These are phyloP conservation scores for Zaprionus tsacasi DNA, from an alignment of 1,140 invertebrate genomes.

Conservation along the genomic window DNA sequence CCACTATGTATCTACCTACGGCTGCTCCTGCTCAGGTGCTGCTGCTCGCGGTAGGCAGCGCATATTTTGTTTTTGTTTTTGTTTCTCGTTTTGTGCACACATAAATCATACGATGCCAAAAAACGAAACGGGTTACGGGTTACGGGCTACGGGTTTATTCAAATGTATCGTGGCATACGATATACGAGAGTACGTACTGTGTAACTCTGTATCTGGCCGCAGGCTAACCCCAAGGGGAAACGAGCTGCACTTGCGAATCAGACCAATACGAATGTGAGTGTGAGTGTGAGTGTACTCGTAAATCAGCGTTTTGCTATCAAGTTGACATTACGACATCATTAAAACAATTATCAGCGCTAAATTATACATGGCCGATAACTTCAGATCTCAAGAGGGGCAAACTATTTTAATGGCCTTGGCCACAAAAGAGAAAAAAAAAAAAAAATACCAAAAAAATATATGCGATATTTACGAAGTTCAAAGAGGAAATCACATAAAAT, in stretches of 20 bases:
- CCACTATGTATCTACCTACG: neutral
- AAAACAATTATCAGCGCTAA: constrained; percentile 76
- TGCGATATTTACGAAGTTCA: constrained; percentile 51
- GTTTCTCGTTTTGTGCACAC: constrained; percentile 40
- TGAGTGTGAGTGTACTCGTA: constrained; percentile 41
- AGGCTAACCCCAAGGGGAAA: neutral
- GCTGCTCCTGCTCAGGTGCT: constrained; percentile 54
- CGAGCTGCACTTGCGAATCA: constrained; percentile 30
- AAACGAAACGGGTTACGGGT: constrained; percentile 68
- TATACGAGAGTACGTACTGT: constrained; percentile 14
- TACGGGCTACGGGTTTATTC: constrained; percentile 48
- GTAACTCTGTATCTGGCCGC: constrained; percentile 44
- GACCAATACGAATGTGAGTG: constrained; percentile 6
- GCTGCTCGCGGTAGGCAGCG: constrained; percentile 18
- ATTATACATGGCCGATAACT: constrained; percentile 62
- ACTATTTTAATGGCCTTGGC: constrained; percentile 58
- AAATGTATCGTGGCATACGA: constrained; percentile 15
- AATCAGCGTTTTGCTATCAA: constrained; percentile 70
- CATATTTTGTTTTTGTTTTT: constrained; percentile 46
- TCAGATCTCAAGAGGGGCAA: constrained; percentile 22
- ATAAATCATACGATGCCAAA: constrained; percentile 71
- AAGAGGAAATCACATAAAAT: constrained; percentile 75
- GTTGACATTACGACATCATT: constrained; percentile 75
- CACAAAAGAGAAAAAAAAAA: neutral
- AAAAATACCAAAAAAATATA: neutral